Conservation (phyloP, 2,113 vertebrate species). For the Dermatemys mawii region DNA sequence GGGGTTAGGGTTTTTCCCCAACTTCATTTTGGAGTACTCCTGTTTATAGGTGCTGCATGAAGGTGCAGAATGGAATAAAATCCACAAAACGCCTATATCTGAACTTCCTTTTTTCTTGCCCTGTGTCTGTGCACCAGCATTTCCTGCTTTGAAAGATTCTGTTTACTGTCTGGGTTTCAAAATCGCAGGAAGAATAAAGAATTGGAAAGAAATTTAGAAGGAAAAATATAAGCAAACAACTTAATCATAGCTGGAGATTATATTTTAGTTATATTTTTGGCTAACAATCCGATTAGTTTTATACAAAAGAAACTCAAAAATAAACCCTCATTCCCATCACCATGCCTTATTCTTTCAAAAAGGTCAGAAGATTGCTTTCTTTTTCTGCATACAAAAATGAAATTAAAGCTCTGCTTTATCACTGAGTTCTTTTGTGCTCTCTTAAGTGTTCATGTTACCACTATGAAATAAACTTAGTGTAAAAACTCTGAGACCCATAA, state of each 20-base stretch:
- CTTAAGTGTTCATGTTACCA: not conserved
- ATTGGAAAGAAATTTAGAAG: conserved; percentile 41
- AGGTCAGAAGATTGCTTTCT: not conserved
- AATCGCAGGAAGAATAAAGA: conserved; percentile 39
- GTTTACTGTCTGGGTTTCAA: conserved; percentile 64
- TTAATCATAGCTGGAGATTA: conserved; percentile 9
- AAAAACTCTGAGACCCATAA: not conserved
- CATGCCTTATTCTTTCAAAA: not conserved
- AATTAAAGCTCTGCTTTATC: not conserved
- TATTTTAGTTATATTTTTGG: not conserved
- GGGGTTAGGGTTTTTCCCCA: not conserved
- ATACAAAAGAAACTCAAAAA: not conserved
- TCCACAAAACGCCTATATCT: not conserved
- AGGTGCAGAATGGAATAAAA: not conserved
- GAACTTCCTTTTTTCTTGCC: not conserved
- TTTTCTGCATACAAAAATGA: not conserved
- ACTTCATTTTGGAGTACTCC: not conserved
- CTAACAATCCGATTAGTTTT: not conserved
- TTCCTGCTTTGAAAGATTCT: conserved; percentile 71
- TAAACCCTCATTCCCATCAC: rapidly evolving
- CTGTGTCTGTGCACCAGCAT: conserved; percentile 41
- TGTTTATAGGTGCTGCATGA: not conserved
- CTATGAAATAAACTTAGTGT: not conserved
- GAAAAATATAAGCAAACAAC: conserved; percentile 7
- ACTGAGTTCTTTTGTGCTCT: not conserved